A percentile compares a stretch with the other conserved stretches of the same genome.
Evolutionary conservation across 2,888 invertebrate genomes (phyloP).

Genomic region (Xanthorhoe designata): DNA sequence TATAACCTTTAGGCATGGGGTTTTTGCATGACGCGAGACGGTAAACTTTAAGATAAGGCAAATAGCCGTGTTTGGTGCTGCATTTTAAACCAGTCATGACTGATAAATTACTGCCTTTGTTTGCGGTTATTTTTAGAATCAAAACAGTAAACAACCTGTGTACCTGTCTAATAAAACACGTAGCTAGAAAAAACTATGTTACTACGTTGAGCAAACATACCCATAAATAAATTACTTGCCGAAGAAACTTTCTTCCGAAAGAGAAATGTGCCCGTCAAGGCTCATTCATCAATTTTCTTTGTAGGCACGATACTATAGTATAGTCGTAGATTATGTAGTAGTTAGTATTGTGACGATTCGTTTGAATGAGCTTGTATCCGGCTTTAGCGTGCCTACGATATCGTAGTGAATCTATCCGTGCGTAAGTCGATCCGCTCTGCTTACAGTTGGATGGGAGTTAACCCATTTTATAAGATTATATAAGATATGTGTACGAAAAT

Average conservation of each 20-base stretch:
- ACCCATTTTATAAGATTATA: conserved; percentile 22
- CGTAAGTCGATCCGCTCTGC: conserved; percentile 32
- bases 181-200: conserved; percentile 7
- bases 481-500: conserved; percentile 17
- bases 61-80: conserved; percentile 5
- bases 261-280: conserved; percentile 16
- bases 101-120: conserved; percentile 10
- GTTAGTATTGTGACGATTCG: conserved; percentile 9
- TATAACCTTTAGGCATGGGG: not conserved
- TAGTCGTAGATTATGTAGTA: not conserved
- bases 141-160: conserved; percentile 8
- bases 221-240: conserved; percentile 20
- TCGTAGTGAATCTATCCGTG: conserved; percentile 14
- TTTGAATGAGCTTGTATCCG: conserved; percentile 25
- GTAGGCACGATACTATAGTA: conserved; percentile 4
- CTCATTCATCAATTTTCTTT: conserved; percentile 20
- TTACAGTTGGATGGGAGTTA: conserved; percentile 24
- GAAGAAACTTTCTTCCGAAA: conserved; percentile 17
- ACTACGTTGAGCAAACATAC: conserved; percentile 14
- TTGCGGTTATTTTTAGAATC: conserved; percentile 6
- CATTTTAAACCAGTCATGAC: conserved; percentile 7
- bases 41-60: conserved; percentile 11
- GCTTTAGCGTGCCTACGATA: conserved; percentile 2
- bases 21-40: conserved; percentile 1
- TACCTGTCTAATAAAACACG: conserved; percentile 13